A percentile compares a stretch with the other conserved stretches of the same genome.
These are phyloP conservation scores for Sisyra nigra DNA, from an alignment of 2,888 invertebrate species.

Conservation along the genomic window DNA sequence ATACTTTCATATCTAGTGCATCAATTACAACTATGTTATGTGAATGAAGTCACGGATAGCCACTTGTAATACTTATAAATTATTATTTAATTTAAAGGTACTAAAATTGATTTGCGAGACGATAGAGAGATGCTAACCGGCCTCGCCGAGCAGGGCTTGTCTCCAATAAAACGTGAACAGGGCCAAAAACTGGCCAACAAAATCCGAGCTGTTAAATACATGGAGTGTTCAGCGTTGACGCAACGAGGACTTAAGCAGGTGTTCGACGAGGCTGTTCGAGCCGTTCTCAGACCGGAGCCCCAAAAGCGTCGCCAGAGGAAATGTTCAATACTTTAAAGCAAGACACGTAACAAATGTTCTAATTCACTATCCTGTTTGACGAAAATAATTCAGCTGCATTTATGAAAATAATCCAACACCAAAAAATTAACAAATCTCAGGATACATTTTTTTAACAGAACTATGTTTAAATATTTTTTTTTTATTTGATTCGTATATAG, in stretches of 20 bases:
- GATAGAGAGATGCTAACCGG: constrained; percentile 88
- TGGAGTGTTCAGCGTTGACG: constrained; percentile 98
- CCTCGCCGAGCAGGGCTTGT: constrained; percentile 84
- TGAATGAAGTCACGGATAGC: too few relatives aligned
- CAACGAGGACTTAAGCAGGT: constrained; percentile 97
- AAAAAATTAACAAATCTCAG: too few relatives aligned
- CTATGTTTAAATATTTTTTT: too few relatives aligned
- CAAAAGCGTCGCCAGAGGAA: constrained; percentile 88
- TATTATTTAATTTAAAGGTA: constrained; percentile 42
- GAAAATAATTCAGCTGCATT: too few relatives aligned
- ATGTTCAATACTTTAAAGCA: constrained; percentile 41
- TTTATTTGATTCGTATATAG: too few relatives aligned
- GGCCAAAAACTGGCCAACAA: constrained; percentile 97
- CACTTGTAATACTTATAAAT: background rate
- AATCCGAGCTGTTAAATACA: constrained; percentile 95
- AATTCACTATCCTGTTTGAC: background rate
- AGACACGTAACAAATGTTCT: too few relatives aligned
- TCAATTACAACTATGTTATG: too few relatives aligned
- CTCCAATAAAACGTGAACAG: constrained; percentile 93
- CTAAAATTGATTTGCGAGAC: constrained; percentile 97
- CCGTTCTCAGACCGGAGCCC: constrained; percentile 93
- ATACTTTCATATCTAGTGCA: too few relatives aligned
- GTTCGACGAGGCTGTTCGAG: constrained; percentile 96
- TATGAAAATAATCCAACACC: too few relatives aligned
- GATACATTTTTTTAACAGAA: too few relatives aligned